Evolutionary conservation across 2,888 invertebrate genomes (phyloP).

Genomic region (Patella depressa): DNA sequence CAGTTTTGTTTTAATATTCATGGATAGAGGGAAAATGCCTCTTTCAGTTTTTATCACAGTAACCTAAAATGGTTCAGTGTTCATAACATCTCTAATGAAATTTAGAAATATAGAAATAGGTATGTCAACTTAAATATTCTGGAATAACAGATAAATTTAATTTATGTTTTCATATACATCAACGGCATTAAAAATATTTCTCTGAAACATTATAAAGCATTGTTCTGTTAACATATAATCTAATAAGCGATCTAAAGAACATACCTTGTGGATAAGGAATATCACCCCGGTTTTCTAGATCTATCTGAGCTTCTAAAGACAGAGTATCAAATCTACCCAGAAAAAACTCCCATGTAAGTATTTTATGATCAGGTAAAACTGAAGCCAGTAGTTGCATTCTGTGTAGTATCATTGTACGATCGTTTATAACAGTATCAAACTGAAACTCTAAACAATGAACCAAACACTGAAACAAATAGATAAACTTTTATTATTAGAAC

Average conservation of each 20-base stretch:
- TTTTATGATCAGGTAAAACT: slow-evolving; percentile 88
- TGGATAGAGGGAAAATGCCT: no score
- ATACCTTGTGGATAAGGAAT: slow-evolving; percentile 85
- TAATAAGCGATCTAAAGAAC: background rate
- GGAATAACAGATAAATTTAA: no score
- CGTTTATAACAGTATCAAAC: slow-evolving; percentile 96
- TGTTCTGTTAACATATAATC: no score
- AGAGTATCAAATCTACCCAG: slow-evolving; percentile 95
- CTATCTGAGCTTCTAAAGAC: slow-evolving; percentile 95
- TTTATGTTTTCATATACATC: no score
- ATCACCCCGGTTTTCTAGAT: slow-evolving; percentile 79
- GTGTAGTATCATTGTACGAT: slow-evolving; percentile 96
- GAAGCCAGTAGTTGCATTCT: slow-evolving; percentile 95
- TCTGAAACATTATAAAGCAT: no score
- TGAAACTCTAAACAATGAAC: slow-evolving; percentile 96
- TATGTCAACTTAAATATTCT: no score
- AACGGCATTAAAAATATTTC: no score
- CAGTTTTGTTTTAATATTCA: no score
- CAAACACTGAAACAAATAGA: slow-evolving; percentile 75
- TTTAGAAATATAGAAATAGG: no score
- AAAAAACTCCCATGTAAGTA: slow-evolving; percentile 98
- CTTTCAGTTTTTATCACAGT: no score
- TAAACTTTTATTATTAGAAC: background rate
- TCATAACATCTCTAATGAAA: no score
- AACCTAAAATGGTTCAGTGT: no score